Base-by-base conservation (phyloP, 2,888 invertebrate species). In the Mongoloraphidia duomilia region DNA sequence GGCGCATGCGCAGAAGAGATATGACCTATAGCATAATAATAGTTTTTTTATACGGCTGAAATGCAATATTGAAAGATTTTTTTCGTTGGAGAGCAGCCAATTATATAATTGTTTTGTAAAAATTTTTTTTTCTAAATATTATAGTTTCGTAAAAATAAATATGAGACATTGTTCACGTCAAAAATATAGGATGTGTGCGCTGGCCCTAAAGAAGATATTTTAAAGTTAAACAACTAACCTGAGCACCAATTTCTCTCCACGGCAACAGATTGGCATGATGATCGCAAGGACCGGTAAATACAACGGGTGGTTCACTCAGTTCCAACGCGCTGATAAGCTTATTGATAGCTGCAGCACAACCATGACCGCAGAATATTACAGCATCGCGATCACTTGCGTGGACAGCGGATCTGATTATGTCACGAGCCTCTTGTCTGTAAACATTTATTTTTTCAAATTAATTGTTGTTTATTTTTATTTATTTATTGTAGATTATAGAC, bases 341-440 rank as follows among this genome's bases (percentile, higher is more conserved):
- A 58, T 83, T 79, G 52, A 91, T 71, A 9, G 89, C 87, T 8
- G 80, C 84, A 6, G 82, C 80, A 48, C 80, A 77, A n/a, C 85
- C 84, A 62, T 77, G 79, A 3, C 81, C 80, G 2, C 79, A 79
- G 58, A 88, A 80, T 49, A 88, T 77, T 8, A 89, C 80, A 26
- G 79, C 82, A 65, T 90, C 88, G 56, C 87, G 82, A 50, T 85
- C 80, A 44, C 82, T 77, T 1, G 90, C 90, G 52, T 89, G 84
- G 3, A 87, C 84, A 5, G 82, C 76, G 59, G 78, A 80, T 52
- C 86, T 77, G 42, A 93, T 79, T 56, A 91, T 82, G 57, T 83
- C 82, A 58, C 80, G 76, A 9, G 86, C 82, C 68, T 89, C 89
- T 65, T 85, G 81, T 64, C 91, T 91, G 69, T 48, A 65, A 65